Evolutionary conservation across 2,888 invertebrate species (phyloP).

Genomic region (Pseudococcus viburni): DNA sequence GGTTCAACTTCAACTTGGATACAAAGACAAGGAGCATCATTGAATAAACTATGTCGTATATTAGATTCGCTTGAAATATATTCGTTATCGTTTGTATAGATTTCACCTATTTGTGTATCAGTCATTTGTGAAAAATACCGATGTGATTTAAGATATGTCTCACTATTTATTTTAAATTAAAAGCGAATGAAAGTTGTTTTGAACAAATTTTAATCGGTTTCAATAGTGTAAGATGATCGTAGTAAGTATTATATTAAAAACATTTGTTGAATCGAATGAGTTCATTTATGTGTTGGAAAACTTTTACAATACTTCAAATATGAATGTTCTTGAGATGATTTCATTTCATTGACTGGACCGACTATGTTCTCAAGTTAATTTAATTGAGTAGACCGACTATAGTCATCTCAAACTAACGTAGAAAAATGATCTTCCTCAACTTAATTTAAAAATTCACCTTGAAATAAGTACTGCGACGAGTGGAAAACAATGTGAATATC

Average conservation of each 20-base stretch:
- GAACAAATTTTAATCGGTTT: background rate
- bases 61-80: slow-evolving; percentile 21
- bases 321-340: too few relatives aligned
- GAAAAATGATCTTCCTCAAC: too few relatives aligned
- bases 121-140: background rate
- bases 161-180: background rate
- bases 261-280: background rate
- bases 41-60: background rate
- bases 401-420: too few relatives aligned
- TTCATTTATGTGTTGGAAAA: background rate
- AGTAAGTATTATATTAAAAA: background rate
- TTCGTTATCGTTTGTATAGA: slow-evolving; percentile 2
- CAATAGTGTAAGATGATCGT: background rate
- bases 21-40: background rate
- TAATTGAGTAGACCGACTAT: too few relatives aligned
- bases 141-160: background rate
- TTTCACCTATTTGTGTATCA: background rate
- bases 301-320: background rate
- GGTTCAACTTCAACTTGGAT: background rate
- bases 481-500: too few relatives aligned
- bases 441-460: too few relatives aligned
- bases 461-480: too few relatives aligned
- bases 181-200: background rate
- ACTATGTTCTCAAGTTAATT: too few relatives aligned
- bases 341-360: too few relatives aligned